Evolutionary conservation across 2,888 invertebrate species (phyloP), one percentile per base, ranked within the genome.

Genomic region (Nemotelus pantherinus): DNA sequence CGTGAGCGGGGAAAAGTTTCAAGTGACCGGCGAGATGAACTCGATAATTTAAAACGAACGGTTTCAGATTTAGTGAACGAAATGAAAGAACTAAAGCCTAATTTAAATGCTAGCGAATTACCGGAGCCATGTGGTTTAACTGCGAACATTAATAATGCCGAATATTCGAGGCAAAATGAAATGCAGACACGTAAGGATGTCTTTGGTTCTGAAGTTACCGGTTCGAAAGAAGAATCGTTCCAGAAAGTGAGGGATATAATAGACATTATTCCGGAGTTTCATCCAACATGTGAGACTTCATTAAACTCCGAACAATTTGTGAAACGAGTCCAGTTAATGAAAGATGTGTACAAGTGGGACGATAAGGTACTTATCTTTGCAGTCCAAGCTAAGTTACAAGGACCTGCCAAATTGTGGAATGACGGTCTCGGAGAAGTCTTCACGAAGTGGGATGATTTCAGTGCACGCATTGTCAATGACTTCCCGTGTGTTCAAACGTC

Each of bases 281-380:
- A 57, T 57, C 57, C 57, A 7, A 10, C 25, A 7, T 10, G 25
- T 7, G 4, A 3, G 10, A 57, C 25, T 10, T 57, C 57, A 4
- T 10, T 25, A 10, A 6, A 10, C 9, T 25, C n/a, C 57, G 25
- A 10, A 7, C 57, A 57, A 57, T 57, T 57, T 25, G 9, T 57
- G 3, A 7, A 3, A 25, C 3, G 57, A 57, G 25, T 57, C 9
- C n/a, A 57, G 9, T 25, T 10, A 3, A 10, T 57, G 5, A 25
- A 10, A 6, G 25, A 57, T 25, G 25, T 57, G 3, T 57, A 57
- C 57, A 25, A 3, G 10, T 44, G 43, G 10, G 65, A 65, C 45
- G 65, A 65, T 9, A 41, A 65, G 5, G 7, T 65, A 9, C 7
- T 65, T 43, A 45, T 65, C 3, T 65, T 65, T 65, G 65, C 65